Evolutionary conservation across 2,113 vertebrate species (phyloP).

Genomic region (Ammodramus savannarum): DNA sequence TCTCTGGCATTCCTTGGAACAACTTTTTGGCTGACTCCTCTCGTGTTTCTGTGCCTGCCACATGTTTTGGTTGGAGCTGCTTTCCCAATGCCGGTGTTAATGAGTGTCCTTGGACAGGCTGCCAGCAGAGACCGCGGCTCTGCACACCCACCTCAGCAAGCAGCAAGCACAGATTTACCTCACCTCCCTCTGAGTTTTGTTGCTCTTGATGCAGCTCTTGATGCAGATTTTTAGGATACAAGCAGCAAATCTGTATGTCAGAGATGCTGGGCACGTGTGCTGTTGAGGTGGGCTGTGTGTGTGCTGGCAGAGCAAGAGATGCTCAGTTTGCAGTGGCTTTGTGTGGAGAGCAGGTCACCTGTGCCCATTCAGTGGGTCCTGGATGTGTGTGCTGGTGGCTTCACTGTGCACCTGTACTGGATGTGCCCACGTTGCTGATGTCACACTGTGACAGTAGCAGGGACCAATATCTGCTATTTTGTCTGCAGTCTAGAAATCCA

Average conservation of each 20-base stretch:
- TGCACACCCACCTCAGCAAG: neutral
- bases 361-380: neutral
- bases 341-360: neutral
- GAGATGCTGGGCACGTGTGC: neutral
- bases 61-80: neutral
- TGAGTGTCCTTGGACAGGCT: neutral
- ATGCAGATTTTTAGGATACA: neutral
- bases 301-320: neutral
- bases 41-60: neutral
- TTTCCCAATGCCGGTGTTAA: neutral
- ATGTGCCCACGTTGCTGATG: fast-evolving
- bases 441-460: neutral
- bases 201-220: neutral
- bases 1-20: neutral
- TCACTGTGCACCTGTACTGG: fast-evolving
- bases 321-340: neutral
- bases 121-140: neutral
- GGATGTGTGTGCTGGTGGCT: neutral
- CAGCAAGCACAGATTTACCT: neutral
- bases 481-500: neutral
- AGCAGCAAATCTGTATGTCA: neutral
- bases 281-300: neutral
- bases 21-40: neutral
- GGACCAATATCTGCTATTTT: neutral
- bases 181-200: neutral